phyloP scores from a whole-genome alignment of 2,888 invertebrate species.

The Heliconius aoede region DNA sequence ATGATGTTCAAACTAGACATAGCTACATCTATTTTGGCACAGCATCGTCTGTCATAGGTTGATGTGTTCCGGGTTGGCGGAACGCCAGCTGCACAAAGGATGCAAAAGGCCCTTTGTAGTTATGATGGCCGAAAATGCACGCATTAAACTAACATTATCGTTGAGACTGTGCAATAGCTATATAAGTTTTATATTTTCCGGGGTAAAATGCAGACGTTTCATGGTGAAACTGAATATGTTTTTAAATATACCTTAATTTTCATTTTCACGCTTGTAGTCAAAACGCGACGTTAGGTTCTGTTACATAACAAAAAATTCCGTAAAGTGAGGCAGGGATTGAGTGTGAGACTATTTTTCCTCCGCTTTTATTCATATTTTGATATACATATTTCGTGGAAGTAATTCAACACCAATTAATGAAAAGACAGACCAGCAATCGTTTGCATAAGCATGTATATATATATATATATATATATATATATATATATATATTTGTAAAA shows the following conservation, averaged over 20 bases:
- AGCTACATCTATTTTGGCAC: constrained; percentile 47
- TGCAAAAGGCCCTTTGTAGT: constrained; percentile 55
- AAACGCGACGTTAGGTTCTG: too few relatives aligned
- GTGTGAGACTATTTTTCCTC: too few relatives aligned
- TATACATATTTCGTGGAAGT: too few relatives aligned
- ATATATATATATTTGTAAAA: too few relatives aligned
- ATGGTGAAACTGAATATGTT: background rate
- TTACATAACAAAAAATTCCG: too few relatives aligned
- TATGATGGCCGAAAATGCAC: constrained; percentile 25
- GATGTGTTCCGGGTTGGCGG: constrained; percentile 71
- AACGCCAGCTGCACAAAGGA: constrained; percentile 73
- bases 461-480: too few relatives aligned
- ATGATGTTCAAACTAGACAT: constrained; percentile 5
- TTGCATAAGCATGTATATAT: background rate
- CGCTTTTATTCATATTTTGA: too few relatives aligned
- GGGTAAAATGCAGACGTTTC: constrained; percentile 1
- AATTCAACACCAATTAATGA: background rate
- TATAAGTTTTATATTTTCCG: constrained; percentile 19
- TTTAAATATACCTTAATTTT: background rate
- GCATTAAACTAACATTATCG: constrained; percentile 23
- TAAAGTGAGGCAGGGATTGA: too few relatives aligned
- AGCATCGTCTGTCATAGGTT: constrained; percentile 47
- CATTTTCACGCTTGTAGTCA: too few relatives aligned
- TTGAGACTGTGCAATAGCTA: background rate
- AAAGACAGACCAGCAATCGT: background rate